Base-by-base conservation (phyloP, 2,113 vertebrate genomes). In the Brachionichthys hirsutus region DNA sequence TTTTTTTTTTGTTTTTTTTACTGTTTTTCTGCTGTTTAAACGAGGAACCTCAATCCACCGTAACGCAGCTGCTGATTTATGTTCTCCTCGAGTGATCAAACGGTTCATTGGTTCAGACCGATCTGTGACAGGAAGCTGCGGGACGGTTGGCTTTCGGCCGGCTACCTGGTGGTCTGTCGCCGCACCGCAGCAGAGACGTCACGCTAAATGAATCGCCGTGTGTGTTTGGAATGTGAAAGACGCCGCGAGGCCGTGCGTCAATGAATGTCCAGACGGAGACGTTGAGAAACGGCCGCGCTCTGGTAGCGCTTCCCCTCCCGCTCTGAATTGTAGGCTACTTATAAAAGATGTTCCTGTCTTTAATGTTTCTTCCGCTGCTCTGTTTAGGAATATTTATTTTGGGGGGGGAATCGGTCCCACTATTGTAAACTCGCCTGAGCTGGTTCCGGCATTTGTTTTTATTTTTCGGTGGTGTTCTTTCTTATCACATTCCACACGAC, bases 381-480 rank as follows among this genome's bases (percentile, higher is more conserved):
- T 54, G 17, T 19, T 20, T 20, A 4, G 11, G 5, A 34, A 44
- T 1, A 17, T 40, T 2, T 30, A 36, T 17, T 52, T 11, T n/a
- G n/a, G n/a, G n/a, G n/a, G n/a, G n/a, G 14, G 1, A 45, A 58
- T 12, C 10, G 12, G 43, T 35, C 44, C 49, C 10, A 54, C 34
- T 18, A 19, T 49, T 77, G 67, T 67, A 48, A 49, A 18, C 38
- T 55, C 22, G 78, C 78, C 77, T 10, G 18, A 45, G 63, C 56
- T 12, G 14, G 56, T 86, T 89, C 86, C 85, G 45, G 50, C 70
- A 62, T 87, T 87, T 88, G 71, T 84, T 76, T 57, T 56, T 57
- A 53, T 78, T 68, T 66, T 56, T 69, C 34, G 54, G 41, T 54
- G 73, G 62, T 62, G 30, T 62, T 73, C 61, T 73, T 55, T 72